Conservation (phyloP, 30 jellyfish, hydroid and myxozoan species). For the Turritopsis rubra region DNA sequence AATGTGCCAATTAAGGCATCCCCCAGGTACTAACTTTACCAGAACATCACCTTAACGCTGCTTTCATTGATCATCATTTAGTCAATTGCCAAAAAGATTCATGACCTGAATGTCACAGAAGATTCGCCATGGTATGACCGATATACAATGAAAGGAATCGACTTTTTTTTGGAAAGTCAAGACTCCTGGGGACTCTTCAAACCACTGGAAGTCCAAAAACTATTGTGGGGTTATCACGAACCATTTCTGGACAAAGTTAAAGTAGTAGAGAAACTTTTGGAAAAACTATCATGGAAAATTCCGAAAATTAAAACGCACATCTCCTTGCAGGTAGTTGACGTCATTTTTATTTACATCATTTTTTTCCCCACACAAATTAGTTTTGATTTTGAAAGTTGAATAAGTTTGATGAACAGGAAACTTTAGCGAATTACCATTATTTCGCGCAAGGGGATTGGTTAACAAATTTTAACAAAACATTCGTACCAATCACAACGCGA, state of each 20-base stretch:
- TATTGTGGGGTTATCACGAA: constrained; percentile 64
- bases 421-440: too few relatives aligned
- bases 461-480: too few relatives aligned
- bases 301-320: constrained; percentile 43
- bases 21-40: too few relatives aligned
- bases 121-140: not conserved
- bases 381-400: too few relatives aligned
- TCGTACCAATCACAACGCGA: too few relatives aligned
- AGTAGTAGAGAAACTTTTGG: constrained; percentile 30
- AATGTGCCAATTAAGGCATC: too few relatives aligned
- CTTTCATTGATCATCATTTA: not conserved
- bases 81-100: constrained; percentile 11
- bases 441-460: too few relatives aligned
- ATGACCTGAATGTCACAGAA: constrained; percentile 17
- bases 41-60: too few relatives aligned
- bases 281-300: constrained; percentile 28
- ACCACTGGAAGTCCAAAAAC: constrained; percentile 45
- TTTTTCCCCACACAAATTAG: too few relatives aligned
- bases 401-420: too few relatives aligned
- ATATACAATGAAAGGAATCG: not conserved
- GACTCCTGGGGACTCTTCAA: constrained; percentile 18
- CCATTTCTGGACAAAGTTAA: constrained; percentile 30
- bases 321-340: constrained; percentile 69
- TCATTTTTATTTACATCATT: too few relatives aligned
- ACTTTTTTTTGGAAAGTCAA: not conserved